Conservation (phyloP, 2,888 invertebrate genomes). For the Odontocolon sp. region DNA sequence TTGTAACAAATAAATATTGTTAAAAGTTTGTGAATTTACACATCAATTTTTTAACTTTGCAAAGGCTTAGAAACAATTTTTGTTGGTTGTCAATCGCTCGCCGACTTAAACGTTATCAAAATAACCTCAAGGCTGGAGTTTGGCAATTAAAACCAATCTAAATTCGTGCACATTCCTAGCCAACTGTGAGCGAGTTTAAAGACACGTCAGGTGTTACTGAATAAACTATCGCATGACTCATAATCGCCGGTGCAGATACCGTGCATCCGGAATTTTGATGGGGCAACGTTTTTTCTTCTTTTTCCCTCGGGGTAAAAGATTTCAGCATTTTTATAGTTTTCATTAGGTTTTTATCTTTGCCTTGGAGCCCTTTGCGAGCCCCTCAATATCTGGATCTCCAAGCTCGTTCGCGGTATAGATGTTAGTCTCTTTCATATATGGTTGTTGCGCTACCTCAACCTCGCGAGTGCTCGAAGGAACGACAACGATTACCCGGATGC, state of each 20-base stretch:
- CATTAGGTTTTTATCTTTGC: too few relatives aligned
- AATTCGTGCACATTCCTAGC: not conserved
- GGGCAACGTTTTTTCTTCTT: too few relatives aligned
- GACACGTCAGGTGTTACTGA: not conserved
- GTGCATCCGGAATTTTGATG: too few relatives aligned
- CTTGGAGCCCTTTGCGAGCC: not conserved
- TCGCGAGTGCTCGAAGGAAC: conserved; percentile 24
- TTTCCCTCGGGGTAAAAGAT: too few relatives aligned
- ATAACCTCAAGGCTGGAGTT: too few relatives aligned
- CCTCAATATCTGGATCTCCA: not conserved
- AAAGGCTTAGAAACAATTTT: not conserved
- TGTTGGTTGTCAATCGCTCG: too few relatives aligned
- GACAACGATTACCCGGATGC: conserved; percentile 14
- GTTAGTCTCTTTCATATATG: not conserved
- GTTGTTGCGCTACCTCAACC: not conserved
- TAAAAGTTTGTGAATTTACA: too few relatives aligned
- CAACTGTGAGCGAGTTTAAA: not conserved
- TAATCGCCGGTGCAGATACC: not conserved
- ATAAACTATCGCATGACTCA: not conserved
- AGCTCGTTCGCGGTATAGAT: conserved; percentile 19
- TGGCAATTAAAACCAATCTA: not conserved
- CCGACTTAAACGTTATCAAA: too few relatives aligned
- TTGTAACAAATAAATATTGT: too few relatives aligned
- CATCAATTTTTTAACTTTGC: not conserved
- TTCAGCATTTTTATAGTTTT: too few relatives aligned